Conservation (phyloP, 2,888 invertebrate genomes). For the Heliconius hortense region DNA sequence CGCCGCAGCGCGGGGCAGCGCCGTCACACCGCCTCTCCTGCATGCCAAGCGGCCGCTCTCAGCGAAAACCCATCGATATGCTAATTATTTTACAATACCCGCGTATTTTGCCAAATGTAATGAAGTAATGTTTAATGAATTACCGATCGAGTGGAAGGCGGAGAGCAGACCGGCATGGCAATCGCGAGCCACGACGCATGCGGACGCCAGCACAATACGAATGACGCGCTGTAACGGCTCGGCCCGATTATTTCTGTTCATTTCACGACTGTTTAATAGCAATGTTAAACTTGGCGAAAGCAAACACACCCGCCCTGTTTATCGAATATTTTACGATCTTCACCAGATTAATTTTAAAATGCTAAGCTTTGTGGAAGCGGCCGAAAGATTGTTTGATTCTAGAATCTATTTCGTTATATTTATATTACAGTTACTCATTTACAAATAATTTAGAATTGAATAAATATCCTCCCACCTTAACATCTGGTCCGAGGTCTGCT, state of each 20-base stretch:
- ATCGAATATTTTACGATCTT: conserved; percentile 81
- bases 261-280: conserved; percentile 82
- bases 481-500: conserved; percentile 64
- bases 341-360: conserved; percentile 78
- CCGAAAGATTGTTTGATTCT: conserved; percentile 76
- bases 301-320: conserved; percentile 80
- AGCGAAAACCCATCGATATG: conserved; percentile 48
- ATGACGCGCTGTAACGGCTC: conserved; percentile 79
- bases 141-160: conserved; percentile 67
- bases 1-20: not conserved
- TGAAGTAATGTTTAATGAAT: conserved; percentile 59
- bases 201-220: conserved; percentile 75
- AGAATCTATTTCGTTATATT: conserved; percentile 72
- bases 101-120: conserved; percentile 53
- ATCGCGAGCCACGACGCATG: conserved; percentile 58
- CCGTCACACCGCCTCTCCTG: conserved; percentile 40
- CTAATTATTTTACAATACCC: conserved; percentile 54
- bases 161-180: conserved; percentile 65
- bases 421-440: conserved; percentile 79
- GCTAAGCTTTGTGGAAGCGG: conserved; percentile 71
- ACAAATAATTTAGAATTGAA: conserved; percentile 71
- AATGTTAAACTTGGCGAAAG: conserved; percentile 80
- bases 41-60: conserved; percentile 45
- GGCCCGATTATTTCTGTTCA: conserved; percentile 81
- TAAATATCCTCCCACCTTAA: conserved; percentile 70